Percentiles rank a stretch among this genome's conserved stretches.
phyloP scores from a whole-genome alignment of 2,888 invertebrate species.

The Galerucella nymphaeae region DNA sequence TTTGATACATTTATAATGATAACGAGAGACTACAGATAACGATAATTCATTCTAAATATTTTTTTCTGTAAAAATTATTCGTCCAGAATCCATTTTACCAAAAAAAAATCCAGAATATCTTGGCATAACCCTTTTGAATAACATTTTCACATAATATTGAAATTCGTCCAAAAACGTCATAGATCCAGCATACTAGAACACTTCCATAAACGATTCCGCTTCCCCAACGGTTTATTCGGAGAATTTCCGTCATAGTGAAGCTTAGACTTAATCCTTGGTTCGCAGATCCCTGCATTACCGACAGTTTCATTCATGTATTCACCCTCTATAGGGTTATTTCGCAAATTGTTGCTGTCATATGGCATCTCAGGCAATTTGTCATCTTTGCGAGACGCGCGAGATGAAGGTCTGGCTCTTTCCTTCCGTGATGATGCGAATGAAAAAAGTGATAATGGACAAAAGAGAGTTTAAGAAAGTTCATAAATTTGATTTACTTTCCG shows the following conservation, averaged over 20 bases:
- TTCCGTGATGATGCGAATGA: conserved; percentile 39
- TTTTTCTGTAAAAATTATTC: no score
- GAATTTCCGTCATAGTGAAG: conserved; percentile 53
- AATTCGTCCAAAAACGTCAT: conserved; percentile 10
- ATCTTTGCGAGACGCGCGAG: conserved; percentile 46
- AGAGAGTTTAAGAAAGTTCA: conserved; percentile 42
- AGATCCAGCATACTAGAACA: conserved; percentile 19
- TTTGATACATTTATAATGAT: no score
- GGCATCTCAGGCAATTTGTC: conserved; percentile 60
- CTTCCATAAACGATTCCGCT: conserved; percentile 29
- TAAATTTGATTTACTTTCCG: conserved; percentile 42
- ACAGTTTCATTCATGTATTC: conserved; percentile 63
- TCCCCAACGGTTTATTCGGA: conserved; percentile 28
- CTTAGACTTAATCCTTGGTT: conserved; percentile 57
- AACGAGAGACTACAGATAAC: no score
- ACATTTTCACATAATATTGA: conserved; percentile 19
- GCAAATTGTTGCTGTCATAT: conserved; percentile 61
- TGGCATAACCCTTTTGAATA: not conserved
- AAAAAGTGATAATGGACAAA: conserved; percentile 41
- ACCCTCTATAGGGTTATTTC: conserved; percentile 59
- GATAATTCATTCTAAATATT: no score
- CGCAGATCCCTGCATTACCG: conserved; percentile 57
- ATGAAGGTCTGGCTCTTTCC: conserved; percentile 30
- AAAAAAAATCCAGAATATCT: no score
- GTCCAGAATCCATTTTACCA: no score